Evolutionary conservation across 2,797 vertebrate genomes (phyloP).

Genomic region (Eremophila alpestris): DNA sequence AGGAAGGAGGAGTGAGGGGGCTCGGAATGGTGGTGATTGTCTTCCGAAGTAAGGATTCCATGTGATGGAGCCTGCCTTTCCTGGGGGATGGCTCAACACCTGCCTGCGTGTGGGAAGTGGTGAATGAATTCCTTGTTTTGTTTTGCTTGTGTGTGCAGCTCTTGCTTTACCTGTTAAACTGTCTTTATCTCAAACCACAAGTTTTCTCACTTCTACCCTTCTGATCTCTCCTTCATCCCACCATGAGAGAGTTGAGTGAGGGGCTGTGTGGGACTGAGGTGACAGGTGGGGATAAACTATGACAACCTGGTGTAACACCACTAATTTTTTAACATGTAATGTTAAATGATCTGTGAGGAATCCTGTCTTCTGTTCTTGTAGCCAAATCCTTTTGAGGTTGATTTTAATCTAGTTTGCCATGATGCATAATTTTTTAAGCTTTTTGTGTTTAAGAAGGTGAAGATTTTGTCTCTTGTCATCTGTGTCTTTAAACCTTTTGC

Average conservation of each 20-base stretch:
- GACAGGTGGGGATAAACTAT: background rate
- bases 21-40: fast-evolving
- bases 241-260: fast-evolving
- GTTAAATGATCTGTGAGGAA: background rate
- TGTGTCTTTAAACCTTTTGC: background rate
- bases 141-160: background rate
- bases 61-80: background rate
- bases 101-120: background rate
- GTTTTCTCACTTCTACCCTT: background rate
- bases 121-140: background rate
- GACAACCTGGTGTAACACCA: background rate
- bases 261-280: background rate
- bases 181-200: background rate
- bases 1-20: background rate
- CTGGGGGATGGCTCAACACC: background rate
- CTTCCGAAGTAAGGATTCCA: fast-evolving
- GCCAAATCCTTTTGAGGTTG: background rate
- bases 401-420: background rate
- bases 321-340: background rate
- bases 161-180: background rate
- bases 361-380: background rate
- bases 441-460: background rate
- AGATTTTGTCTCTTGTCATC: background rate
- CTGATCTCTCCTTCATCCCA: background rate
- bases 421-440: background rate